Evolutionary conservation across 2,888 invertebrate genomes (phyloP), one percentile per base, ranked within the genome.

Genomic region (Heterodera filipjevi): DNA sequence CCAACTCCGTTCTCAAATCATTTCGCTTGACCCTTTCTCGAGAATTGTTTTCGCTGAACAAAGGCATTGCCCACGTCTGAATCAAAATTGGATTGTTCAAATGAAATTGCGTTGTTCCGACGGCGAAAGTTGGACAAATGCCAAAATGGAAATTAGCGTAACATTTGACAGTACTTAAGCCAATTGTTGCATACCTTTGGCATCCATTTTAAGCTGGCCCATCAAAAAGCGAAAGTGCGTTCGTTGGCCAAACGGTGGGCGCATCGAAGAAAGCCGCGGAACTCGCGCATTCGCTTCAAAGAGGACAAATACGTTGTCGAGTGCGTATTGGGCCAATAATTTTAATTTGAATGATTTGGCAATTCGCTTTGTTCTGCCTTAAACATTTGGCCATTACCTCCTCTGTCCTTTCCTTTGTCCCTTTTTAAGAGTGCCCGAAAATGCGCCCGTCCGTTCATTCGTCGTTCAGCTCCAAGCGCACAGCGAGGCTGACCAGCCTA

Each of bases 251-350:
- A 59, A 8, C 79, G 88, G 76, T 88, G 87, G 87, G 80, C 85
- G 30, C 79, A 85, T 66, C 72, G 88, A 12, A 81, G 88, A 44
- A 86, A 87, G 82, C 87, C 87, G 2, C 81, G 85, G 64, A 76
- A 84, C 27, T 84, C 81, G 33, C 82, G 84, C 30, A 87, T 88
- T 76, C 87, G 86, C 78, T 88, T 88, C 80, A 83, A 85, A 79
- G 86, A 88, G 73, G 86, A 88, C 81, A 85, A 86, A 75, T 88
- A 88, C 76, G 83, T 86, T 27, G 82, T 81, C 77, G 86, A 88
- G 46, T 59, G n/a, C 5, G 59, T 59, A 10, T 39, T 39, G 6
- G 2, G 39, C 39, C 2, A 10, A 39, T 39, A 6, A 39, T n/a
- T n/a, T n/a, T n/a, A n/a, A n/a, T n/a, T n/a, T n/a, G n/a, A n/a